Evolutionary conservation across 2,888 invertebrate genomes (phyloP), one percentile per base, ranked within the genome.

Genomic region (Amphipoea oculea): DNA sequence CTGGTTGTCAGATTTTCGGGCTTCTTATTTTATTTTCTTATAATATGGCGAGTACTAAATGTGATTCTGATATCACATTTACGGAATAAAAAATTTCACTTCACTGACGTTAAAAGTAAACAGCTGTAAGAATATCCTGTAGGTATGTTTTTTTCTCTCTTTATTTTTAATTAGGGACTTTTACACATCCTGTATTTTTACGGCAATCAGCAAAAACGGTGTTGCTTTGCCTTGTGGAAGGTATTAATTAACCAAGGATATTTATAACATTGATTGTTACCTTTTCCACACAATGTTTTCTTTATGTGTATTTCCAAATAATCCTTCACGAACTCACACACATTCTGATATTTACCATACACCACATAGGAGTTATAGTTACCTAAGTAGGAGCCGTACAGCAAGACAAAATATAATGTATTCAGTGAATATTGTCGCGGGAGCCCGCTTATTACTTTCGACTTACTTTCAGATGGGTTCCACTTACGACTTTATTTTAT

Each of bases 371-470:
- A 77, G 57, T 66, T 79, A 72, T 77, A 89, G 85, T 82, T 84
- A 68, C 42, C 67, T 57, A 86, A 79, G 79, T 71, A 68, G 14
- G 72, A 76, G 67, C 70, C 73, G 86, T 82, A 82, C 76, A 83
- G 87, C 89, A 90, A 91, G 90, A 89, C 88, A 90, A 82, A 90
- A 91, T 91, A 89, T 95, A 95, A 95, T 95, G 90, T 95, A 95
- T 96, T 95, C 96, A 92, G 93, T 94, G 96, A 96, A 96, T 96
- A 96, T 96, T 96, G 96, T 93, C 91, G 90, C 87, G 86, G 87
- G 90, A 92, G 92, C 92, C 92, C 92, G 93, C 94, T 94, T 95
- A 96, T 96, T 97, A 96, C 95, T 96, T 96, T 96, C 95, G 90
- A 95, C 95, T 96, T 96, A 95, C 92, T 92, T 92, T 86, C 63